These are phyloP conservation scores for Pinctada fucata DNA, from an alignment of 2,888 invertebrate genomes.

Conservation along the genomic window DNA sequence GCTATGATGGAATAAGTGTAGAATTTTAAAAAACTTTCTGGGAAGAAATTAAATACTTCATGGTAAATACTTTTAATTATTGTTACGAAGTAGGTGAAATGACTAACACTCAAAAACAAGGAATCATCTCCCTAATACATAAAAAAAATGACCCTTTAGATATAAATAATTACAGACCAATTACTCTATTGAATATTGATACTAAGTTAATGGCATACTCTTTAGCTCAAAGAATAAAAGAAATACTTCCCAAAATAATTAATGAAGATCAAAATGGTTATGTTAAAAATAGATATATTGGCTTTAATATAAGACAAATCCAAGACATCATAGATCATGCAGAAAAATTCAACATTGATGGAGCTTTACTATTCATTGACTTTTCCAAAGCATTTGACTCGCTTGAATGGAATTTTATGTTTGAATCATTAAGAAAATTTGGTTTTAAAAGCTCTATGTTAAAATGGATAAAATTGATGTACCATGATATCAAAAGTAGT, in stretches of 20 bases:
- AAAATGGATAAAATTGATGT: too few species aligned
- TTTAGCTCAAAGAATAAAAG: constrained; percentile 10
- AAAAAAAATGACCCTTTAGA: constrained; percentile 22
- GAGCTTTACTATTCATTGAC: too few species aligned
- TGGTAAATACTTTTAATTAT: constrained; percentile 3
- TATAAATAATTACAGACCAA: constrained; percentile 22
- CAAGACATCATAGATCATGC: too few species aligned
- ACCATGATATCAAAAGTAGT: too few species aligned
- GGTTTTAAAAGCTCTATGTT: too few species aligned
- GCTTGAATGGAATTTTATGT: too few species aligned
- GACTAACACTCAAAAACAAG: constrained; percentile 3
- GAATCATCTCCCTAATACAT: constrained; percentile 19
- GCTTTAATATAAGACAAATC: constrained; percentile 20
- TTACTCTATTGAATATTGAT: constrained; percentile 11
- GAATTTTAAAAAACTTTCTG: constrained; percentile 26
- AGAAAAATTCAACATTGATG: too few species aligned
- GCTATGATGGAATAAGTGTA: constrained; percentile 15
- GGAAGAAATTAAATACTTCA: not conserved
- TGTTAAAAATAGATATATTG: constrained; percentile 23
- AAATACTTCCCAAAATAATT: constrained; percentile 10
- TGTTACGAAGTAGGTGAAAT: not conserved
- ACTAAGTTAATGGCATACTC: constrained; percentile 11
- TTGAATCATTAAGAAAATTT: too few species aligned
- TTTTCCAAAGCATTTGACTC: too few species aligned
- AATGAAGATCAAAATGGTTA: constrained; percentile 28